A percentile compares a stretch with the other conserved stretches of the same genome.
These are phyloP conservation scores for Psephotus haematonotus DNA, from an alignment of 2,113 vertebrate species.

Conservation along the genomic window DNA sequence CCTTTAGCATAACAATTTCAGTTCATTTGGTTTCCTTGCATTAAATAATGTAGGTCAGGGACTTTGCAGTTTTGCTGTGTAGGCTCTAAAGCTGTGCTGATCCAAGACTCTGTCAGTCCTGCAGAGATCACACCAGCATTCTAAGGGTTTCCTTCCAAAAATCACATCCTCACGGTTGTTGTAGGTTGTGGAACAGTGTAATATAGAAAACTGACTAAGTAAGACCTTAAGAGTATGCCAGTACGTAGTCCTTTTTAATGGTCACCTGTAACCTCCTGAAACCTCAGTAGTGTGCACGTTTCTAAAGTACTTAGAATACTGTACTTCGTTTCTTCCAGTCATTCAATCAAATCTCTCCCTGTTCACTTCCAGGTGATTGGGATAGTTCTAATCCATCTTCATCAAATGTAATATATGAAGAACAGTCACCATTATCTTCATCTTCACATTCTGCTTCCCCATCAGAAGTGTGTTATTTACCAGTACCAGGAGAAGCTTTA, in stretches of 20 bases:
- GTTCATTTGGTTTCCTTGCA: background rate
- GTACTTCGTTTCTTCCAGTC: background rate
- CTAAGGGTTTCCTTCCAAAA: background rate
- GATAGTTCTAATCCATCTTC: slow-evolving; percentile 81
- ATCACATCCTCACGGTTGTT: background rate
- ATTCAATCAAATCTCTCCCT: background rate
- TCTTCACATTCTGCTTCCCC: slow-evolving; percentile 76
- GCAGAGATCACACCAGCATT: background rate
- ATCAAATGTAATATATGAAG: slow-evolving; percentile 85
- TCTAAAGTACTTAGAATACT: background rate
- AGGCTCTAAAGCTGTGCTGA: background rate
- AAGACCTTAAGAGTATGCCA: background rate
- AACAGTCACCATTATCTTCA: slow-evolving; percentile 79
- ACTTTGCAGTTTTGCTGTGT: background rate
- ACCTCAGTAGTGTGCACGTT: background rate
- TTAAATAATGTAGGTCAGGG: background rate
- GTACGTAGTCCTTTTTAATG: background rate
- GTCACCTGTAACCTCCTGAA: background rate
- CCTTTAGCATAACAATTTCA: slow-evolving; percentile 19
- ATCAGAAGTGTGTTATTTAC: slow-evolving; percentile 74
- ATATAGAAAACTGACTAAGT: background rate
- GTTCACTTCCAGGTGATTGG: slow-evolving; percentile 80
- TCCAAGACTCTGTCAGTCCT: background rate
- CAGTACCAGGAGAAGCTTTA: slow-evolving; percentile 73
- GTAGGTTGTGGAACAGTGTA: background rate